A percentile compares a stretch with the other conserved stretches of the same genome.
These are phyloP conservation scores for Acrocephalus kingi DNA, from an alignment of 2,113 vertebrate genomes.

Conservation along the genomic window DNA sequence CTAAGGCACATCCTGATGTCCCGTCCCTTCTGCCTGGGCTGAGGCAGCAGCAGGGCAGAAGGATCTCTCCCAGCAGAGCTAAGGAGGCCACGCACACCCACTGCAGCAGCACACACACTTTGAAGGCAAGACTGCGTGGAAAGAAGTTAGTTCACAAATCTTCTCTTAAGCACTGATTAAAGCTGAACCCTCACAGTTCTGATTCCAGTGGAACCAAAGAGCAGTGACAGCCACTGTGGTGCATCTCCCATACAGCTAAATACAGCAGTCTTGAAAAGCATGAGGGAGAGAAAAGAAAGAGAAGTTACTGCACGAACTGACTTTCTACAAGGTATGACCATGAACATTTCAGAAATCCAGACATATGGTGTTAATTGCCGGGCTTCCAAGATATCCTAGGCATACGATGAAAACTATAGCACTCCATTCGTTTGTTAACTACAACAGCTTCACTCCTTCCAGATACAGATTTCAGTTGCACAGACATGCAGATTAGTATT, in stretches of 20 bases:
- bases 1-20: background rate
- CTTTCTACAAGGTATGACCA: background rate
- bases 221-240: background rate
- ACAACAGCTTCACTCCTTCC: background rate
- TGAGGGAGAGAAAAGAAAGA: background rate
- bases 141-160: background rate
- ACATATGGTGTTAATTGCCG: background rate
- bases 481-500: background rate
- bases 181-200: background rate
- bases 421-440: background rate
- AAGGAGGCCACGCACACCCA: background rate
- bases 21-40: background rate
- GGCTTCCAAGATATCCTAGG: background rate
- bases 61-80: background rate
- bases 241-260: background rate
- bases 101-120: background rate
- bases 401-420: background rate
- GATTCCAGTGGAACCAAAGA: background rate
- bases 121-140: background rate
- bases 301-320: background rate
- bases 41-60: background rate
- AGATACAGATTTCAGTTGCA: background rate
- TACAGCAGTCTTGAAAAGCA: background rate
- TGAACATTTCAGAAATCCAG: background rate
- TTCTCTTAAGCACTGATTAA: background rate